A percentile compares a stretch with the other conserved stretches of the same genome.
Evolutionary conservation across 2,113 vertebrate genomes (phyloP).

Genomic region (Myotis brandtii): DNA sequence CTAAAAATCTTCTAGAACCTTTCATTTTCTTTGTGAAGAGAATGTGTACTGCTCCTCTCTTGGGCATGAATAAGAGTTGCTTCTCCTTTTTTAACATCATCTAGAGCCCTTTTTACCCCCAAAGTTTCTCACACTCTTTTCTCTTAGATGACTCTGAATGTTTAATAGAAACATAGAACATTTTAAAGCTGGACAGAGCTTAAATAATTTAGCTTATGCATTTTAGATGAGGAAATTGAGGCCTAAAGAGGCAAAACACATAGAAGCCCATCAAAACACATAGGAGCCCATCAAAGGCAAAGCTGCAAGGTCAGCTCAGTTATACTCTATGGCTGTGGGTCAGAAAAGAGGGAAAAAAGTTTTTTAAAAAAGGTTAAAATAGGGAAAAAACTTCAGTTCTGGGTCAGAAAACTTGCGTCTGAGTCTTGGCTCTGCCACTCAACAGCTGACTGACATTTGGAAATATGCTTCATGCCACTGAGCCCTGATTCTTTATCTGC

Average conservation of each 20-base stretch:
- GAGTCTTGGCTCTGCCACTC: neutral
- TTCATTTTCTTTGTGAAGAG: constrained; percentile 13
- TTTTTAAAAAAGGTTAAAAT: neutral
- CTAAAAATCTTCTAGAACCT: neutral
- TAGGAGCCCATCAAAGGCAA: neutral
- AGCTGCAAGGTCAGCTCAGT: constrained; percentile 6
- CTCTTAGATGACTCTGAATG: neutral
- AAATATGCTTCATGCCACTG: neutral
- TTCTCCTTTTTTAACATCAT: neutral
- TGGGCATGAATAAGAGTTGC: neutral
- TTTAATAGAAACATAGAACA: neutral
- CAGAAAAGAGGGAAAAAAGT: constrained; percentile 18
- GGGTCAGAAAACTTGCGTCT: neutral
- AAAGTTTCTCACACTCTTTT: neutral
- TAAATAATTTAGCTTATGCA: neutral
- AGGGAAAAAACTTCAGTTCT: neutral
- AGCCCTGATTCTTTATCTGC: neutral
- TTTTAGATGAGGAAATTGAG: constrained; percentile 27
- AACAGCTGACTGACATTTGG: neutral
- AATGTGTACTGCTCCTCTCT: neutral
- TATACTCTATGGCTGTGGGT: neutral
- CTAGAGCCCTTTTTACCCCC: neutral
- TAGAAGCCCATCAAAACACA: neutral
- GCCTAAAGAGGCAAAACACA: neutral
- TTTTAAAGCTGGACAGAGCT: neutral